Evolutionary conservation across 2,797 vertebrate genomes (phyloP).

Genomic region (Kryptolebias ocellatus): DNA sequence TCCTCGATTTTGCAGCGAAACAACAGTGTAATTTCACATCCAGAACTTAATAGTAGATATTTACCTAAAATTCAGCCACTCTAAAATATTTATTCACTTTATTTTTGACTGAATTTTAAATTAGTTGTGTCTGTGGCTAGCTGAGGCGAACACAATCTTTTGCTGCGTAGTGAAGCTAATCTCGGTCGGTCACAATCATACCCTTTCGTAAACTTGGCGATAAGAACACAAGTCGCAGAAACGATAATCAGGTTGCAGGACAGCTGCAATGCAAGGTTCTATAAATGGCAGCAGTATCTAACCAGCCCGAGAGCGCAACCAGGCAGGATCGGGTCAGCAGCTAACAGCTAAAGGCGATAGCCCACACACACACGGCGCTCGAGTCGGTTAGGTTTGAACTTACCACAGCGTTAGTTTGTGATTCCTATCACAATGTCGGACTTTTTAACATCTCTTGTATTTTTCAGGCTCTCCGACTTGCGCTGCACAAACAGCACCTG

Average conservation of each 20-base stretch:
- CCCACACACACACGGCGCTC: slow-evolving; percentile 45
- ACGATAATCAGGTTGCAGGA: slow-evolving; percentile 38
- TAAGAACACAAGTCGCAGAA: slow-evolving; percentile 25
- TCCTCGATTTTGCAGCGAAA: no score
- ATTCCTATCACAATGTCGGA: slow-evolving; percentile 61
- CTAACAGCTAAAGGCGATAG: slow-evolving; percentile 52
- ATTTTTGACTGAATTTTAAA: slow-evolving; percentile 1
- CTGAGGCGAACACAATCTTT: slow-evolving; percentile 49
- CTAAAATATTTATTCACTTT: not conserved
- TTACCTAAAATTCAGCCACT: no score
- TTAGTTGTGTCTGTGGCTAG: slow-evolving; percentile 33
- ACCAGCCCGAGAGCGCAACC: slow-evolving; percentile 27
- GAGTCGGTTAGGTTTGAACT: slow-evolving; percentile 60
- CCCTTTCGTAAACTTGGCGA: slow-evolving; percentile 42
- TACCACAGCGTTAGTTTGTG: slow-evolving; percentile 74
- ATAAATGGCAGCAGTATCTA: slow-evolving; percentile 67
- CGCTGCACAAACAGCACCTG: slow-evolving; percentile 20
- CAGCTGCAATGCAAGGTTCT: slow-evolving; percentile 52
- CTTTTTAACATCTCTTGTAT: slow-evolving; percentile 72
- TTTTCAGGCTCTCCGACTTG: slow-evolving; percentile 19
- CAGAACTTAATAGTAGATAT: no score
- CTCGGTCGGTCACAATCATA: slow-evolving; percentile 44
- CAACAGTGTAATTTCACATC: no score
- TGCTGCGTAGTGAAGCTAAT: slow-evolving; percentile 63
- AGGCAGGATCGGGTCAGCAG: slow-evolving; percentile 49